These are phyloP conservation scores for Caenorhabditis sp. DNA, from an alignment of 2,888 invertebrate species.

Conservation along the genomic window DNA sequence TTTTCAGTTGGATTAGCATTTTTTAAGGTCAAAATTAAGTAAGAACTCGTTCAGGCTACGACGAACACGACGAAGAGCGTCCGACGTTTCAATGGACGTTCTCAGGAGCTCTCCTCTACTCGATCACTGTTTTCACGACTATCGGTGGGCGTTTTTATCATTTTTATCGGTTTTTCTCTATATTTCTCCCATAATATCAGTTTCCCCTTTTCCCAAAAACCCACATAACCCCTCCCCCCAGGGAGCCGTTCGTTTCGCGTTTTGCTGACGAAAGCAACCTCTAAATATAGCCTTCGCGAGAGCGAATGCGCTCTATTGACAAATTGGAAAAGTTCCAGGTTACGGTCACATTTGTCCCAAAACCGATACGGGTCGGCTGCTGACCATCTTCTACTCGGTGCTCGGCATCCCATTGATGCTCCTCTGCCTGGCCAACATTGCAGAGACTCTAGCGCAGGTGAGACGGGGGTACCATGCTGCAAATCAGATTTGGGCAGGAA, in stretches of 20 bases:
- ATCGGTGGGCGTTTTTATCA: constrained; percentile 81
- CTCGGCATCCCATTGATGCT: constrained; percentile 87
- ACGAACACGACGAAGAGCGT: constrained; percentile 81
- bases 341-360: constrained; percentile 97
- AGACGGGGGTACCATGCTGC: background rate
- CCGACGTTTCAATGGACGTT: constrained; percentile 84
- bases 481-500: too few relatives aligned
- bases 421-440: constrained; percentile 85
- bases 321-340: constrained; percentile 86
- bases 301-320: background rate
- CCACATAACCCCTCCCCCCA: background rate
- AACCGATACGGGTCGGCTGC: constrained; percentile 90
- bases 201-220: constrained; percentile 1
- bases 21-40: too few relatives aligned
- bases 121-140: constrained; percentile 84
- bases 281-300: background rate
- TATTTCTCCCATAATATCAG: too few relatives aligned
- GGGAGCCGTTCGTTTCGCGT: background rate
- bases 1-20: too few relatives aligned
- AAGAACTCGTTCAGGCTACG: constrained; percentile 76
- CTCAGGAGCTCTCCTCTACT: constrained; percentile 84
- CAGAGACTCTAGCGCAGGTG: constrained; percentile 85
- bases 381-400: constrained; percentile 94
- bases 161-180: too few relatives aligned
- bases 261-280: background rate